Percentiles rank a stretch among this genome's conserved stretches.
These are phyloP conservation scores for Chrysolina oricalcia DNA, from an alignment of 2,888 invertebrate genomes.

Conservation along the genomic window DNA sequence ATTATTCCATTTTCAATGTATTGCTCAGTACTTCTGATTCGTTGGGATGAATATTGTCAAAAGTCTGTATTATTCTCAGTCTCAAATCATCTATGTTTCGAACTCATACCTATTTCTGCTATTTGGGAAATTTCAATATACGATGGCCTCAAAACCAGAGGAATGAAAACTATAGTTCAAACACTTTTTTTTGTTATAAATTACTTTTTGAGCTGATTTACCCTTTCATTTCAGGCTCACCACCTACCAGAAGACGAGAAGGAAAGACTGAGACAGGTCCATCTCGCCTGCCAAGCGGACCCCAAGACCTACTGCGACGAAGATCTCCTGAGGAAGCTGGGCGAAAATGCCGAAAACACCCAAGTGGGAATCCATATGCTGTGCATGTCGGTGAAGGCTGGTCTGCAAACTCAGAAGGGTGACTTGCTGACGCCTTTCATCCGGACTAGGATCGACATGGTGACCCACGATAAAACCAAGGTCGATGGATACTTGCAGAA, in stretches of 20 bases:
- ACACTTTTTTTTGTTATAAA: background rate
- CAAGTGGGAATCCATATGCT: constrained; percentile 48
- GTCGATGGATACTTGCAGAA: constrained; percentile 35
- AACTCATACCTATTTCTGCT: too few species aligned
- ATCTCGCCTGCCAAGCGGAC: constrained; percentile 45
- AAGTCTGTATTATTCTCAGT: too few species aligned
- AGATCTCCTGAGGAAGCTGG: constrained; percentile 39
- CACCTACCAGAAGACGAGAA: constrained; percentile 38
- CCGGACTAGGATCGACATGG: constrained; percentile 38
- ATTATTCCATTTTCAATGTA: too few species aligned
- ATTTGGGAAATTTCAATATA: too few species aligned
- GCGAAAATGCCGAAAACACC: constrained; percentile 33
- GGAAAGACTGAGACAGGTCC: constrained; percentile 36
- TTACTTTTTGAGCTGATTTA: background rate
- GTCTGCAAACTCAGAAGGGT: constrained; percentile 41
- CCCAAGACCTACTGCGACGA: constrained; percentile 45
- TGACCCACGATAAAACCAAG: constrained; percentile 29
- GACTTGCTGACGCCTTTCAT: constrained; percentile 34
- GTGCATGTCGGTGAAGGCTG: constrained; percentile 50
- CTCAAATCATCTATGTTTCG: too few species aligned
- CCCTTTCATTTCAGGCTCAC: constrained; percentile 30
- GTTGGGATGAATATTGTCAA: too few species aligned
- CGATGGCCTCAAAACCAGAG: too few species aligned
- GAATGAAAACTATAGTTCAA: too few species aligned
- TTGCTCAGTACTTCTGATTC: too few species aligned